Conservation (phyloP, 2,888 invertebrate genomes). For the Drosophila recens region DNA sequence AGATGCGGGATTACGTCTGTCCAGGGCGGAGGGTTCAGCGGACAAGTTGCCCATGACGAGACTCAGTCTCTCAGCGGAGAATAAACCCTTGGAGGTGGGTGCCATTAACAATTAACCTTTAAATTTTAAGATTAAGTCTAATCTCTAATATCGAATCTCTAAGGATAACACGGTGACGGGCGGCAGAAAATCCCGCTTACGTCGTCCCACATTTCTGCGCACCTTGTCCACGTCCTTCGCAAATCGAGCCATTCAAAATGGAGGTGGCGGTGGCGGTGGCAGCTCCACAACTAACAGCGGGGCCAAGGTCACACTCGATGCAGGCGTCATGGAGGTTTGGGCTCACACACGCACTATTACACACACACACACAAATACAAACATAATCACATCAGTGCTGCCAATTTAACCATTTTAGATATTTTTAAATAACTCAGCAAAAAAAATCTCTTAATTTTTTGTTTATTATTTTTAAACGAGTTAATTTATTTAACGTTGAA, state of each 20-base stretch:
- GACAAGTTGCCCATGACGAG: constrained; percentile 49
- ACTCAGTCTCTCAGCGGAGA: constrained; percentile 76
- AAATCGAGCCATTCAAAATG: constrained; percentile 63
- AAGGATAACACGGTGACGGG: constrained; percentile 69
- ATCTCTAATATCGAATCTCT: constrained; percentile 1
- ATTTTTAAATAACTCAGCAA: too few species aligned
- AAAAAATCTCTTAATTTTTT: too few species aligned
- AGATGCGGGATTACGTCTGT: constrained; percentile 87
- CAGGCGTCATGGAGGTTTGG: constrained; percentile 85
- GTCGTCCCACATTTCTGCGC: constrained; percentile 84
- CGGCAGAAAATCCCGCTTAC: constrained; percentile 83
- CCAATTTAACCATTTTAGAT: not conserved
- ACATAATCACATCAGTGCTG: not conserved
- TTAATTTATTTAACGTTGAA: too few species aligned
- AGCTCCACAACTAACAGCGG: constrained; percentile 84
- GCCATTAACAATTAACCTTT: constrained; percentile 21
- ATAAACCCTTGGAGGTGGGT: constrained; percentile 92
- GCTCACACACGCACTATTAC: constrained; percentile 50
- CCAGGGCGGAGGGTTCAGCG: constrained; percentile 58
- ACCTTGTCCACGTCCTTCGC: constrained; percentile 83
- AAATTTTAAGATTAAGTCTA: not conserved
- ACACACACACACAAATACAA: constrained; percentile 7
- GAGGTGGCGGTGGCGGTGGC: constrained; percentile 73
- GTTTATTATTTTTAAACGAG: too few species aligned
- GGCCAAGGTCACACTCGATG: constrained; percentile 85